Percentiles rank a stretch among this genome's conserved stretches.
phyloP scores from a whole-genome alignment of 2,113 vertebrate genomes.

The Propithecus coquereli region DNA sequence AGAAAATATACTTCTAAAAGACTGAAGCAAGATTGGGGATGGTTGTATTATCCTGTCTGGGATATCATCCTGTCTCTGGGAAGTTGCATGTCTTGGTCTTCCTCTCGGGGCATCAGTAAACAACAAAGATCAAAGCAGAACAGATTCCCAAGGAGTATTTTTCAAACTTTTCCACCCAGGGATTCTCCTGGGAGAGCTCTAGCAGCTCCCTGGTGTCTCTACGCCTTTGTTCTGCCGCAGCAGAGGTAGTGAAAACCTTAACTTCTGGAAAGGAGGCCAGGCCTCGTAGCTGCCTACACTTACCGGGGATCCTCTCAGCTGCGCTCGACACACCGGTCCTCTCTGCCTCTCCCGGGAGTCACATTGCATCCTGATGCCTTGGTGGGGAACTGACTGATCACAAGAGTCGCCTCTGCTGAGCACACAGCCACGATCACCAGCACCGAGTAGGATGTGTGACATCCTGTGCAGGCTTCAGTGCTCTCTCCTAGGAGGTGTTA shows the following conservation, averaged over 20 bases:
- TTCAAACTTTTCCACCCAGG: background rate
- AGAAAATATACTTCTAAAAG: background rate
- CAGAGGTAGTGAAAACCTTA: background rate
- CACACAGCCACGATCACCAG: too few species aligned
- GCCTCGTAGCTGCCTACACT: background rate
- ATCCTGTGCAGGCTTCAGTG: too few species aligned
- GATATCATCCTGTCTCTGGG: background rate
- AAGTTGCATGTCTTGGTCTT: background rate
- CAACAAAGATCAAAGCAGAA: background rate
- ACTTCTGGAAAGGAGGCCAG: background rate
- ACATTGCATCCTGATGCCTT: background rate
- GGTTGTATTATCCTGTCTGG: background rate
- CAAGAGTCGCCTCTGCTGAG: background rate
- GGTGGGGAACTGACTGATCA: background rate
- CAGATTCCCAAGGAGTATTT: background rate
- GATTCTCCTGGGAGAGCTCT: background rate
- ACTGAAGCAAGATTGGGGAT: background rate
- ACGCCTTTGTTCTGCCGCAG: background rate
- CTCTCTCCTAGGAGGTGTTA: background rate
- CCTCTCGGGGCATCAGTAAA: background rate
- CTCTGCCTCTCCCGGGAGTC: background rate
- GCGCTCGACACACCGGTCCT: background rate
- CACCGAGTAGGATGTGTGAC: background rate
- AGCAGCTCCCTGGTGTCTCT: background rate
- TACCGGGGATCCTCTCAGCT: background rate